These are phyloP conservation scores for Zaprionus africanus DNA, from an alignment of 1,140 invertebrate species.

Conservation along the genomic window DNA sequence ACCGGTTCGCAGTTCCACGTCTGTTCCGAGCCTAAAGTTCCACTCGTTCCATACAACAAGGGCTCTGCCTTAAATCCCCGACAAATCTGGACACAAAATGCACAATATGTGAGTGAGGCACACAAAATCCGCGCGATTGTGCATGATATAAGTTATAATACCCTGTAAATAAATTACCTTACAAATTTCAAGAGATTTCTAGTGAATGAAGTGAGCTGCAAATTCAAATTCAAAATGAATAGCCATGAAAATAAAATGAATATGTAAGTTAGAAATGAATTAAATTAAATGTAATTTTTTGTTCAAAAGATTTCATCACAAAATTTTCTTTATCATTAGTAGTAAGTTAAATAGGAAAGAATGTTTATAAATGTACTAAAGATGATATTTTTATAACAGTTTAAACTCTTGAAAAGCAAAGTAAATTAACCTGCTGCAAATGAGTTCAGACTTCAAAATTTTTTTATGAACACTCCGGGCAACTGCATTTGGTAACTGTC, in stretches of 20 bases:
- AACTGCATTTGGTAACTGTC: conserved; percentile 1
- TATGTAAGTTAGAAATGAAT: too few relatives aligned
- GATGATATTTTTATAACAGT: too few relatives aligned
- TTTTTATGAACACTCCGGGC: background rate
- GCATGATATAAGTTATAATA: background rate
- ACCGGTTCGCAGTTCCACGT: conserved; percentile 11
- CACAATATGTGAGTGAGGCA: conserved; percentile 31
- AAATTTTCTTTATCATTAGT: too few relatives aligned
- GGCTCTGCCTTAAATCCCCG: conserved; percentile 37
- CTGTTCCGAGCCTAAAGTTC: conserved; percentile 2
- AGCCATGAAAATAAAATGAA: too few relatives aligned
- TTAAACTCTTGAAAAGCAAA: background rate
- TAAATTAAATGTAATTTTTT: too few relatives aligned
- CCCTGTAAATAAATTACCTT: conserved; percentile 1
- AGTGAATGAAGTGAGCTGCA: background rate
- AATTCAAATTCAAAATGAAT: too few relatives aligned
- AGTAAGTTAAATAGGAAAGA: too few relatives aligned
- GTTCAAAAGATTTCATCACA: too few relatives aligned
- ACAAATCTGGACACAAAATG: conserved; percentile 47
- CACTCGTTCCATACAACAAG: conserved; percentile 6
- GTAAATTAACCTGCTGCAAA: background rate
- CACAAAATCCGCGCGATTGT: conserved; percentile 1
- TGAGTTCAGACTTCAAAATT: background rate
- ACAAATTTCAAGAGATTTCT: background rate
- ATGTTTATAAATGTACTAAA: too few relatives aligned